A percentile compares a stretch with the other conserved stretches of the same genome.
Evolutionary conservation across 2,888 invertebrate genomes (phyloP).

Genomic region (Drosophila borborema): DNA sequence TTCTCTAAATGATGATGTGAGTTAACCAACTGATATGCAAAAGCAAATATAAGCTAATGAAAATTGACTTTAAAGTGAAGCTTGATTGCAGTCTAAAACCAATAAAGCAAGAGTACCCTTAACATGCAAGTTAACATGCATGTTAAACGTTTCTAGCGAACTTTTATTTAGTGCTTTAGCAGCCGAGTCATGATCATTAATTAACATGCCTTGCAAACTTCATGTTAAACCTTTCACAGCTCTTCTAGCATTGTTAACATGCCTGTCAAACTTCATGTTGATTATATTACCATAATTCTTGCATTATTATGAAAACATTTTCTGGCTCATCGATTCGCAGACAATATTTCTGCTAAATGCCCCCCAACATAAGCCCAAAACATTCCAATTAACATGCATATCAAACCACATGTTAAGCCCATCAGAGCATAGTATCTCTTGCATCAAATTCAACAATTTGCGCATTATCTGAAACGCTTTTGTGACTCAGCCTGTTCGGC

Average conservation of each 20-base stretch:
- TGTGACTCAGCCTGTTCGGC: neutral
- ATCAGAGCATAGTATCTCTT: neutral
- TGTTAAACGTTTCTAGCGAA: neutral
- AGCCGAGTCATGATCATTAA: neutral
- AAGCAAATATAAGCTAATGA: neutral
- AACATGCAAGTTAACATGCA: neutral
- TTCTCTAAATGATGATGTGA: neutral
- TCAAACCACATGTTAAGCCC: constrained; percentile 1
- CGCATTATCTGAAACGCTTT: neutral
- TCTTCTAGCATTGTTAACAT: neutral
- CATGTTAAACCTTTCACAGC: neutral
- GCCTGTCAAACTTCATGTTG: neutral
- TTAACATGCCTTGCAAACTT: neutral
- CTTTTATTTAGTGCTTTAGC: too few relatives aligned
- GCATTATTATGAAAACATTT: neutral
- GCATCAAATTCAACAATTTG: neutral
- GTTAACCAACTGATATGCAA: neutral
- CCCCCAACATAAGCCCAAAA: neutral
- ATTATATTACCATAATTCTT: neutral
- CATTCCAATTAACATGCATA: constrained; percentile 12
- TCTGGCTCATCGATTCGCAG: neutral
- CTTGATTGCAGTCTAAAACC: neutral
- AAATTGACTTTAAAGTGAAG: neutral
- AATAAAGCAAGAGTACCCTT: neutral
- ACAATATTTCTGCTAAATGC: neutral